Conservation (phyloP, 2,113 vertebrate genomes). For the Todiramphus chloris region DNA sequence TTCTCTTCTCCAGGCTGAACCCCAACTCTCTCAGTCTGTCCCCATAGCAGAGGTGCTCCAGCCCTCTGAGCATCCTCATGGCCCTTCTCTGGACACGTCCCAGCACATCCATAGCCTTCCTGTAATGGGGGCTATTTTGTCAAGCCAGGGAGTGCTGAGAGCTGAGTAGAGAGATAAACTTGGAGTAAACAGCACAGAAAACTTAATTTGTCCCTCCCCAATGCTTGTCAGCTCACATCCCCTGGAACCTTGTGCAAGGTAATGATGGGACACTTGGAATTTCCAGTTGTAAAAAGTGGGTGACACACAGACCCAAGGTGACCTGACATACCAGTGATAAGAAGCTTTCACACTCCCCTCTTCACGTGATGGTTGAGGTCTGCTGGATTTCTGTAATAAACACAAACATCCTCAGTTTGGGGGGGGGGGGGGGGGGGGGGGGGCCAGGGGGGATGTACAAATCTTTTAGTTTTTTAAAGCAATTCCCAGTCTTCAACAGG, state of each 20-base stretch:
- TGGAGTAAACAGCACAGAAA: not conserved
- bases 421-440: rapidly evolving
- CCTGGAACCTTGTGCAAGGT: not conserved
- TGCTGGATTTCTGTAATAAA: not conserved
- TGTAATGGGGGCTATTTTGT: not conserved
- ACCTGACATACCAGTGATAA: not conserved
- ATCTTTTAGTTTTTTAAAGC: not conserved
- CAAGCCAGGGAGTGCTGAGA: not conserved
- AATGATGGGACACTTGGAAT: not conserved
- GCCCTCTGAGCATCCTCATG: too few species aligned
- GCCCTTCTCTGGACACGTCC: too few species aligned
- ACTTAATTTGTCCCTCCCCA: not conserved
- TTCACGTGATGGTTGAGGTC: not conserved
- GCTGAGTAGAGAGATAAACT: not conserved
- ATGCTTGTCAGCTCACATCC: rapidly evolving
- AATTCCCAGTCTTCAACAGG: not conserved
- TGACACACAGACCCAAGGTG: not conserved
- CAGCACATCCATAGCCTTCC: too few species aligned
- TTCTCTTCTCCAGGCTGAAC: not conserved
- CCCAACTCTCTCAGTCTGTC: too few species aligned
- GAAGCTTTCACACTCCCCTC: not conserved
- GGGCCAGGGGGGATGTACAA: rapidly evolving
- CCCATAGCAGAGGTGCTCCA: too few species aligned
- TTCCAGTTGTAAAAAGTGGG: not conserved
- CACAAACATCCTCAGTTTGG: not conserved